These are phyloP conservation scores for Turritopsis rubra DNA, from an alignment of 30 jellyfish, hydroid and myxozoan genomes.

Conservation along the genomic window DNA sequence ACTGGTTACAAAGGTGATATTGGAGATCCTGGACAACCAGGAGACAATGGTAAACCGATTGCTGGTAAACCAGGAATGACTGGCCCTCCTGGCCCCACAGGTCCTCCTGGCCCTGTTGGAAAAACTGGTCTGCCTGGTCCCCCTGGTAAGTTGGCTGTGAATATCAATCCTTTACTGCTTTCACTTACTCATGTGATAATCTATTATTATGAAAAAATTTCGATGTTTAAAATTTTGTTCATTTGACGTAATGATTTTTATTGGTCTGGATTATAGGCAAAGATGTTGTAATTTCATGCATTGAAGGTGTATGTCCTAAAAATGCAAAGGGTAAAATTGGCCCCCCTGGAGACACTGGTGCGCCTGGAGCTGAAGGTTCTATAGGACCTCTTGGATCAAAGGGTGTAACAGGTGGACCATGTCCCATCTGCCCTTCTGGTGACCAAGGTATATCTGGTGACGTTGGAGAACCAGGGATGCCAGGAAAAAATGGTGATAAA, in stretches of 20 bases:
- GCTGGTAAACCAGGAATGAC: conserved; percentile 73
- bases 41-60: conserved; percentile 15
- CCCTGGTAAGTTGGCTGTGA: conserved; percentile 4
- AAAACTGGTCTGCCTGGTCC: conserved; percentile 58
- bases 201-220: too few species aligned
- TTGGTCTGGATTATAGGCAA: neutral
- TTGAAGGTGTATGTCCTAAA: conserved; percentile 75
- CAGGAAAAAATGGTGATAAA: conserved; percentile 38
- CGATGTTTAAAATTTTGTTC: neutral
- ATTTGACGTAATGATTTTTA: neutral
- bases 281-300: conserved; percentile 27
- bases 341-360: conserved; percentile 58
- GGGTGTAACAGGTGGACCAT: conserved; percentile 57
- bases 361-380: conserved; percentile 60
- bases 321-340: conserved; percentile 39
- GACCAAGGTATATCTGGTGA: conserved; percentile 57
- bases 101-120: conserved; percentile 66
- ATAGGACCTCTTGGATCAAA: conserved; percentile 50
- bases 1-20: conserved; percentile 36
- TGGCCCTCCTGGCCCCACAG: conserved; percentile 64
- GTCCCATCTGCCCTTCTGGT: conserved; percentile 49
- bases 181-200: neutral
- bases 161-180: neutral
- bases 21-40: conserved; percentile 77
- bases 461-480: conserved; percentile 47